Conservation (phyloP, 2,888 invertebrate species). For the Caenorhabditis sp. region DNA sequence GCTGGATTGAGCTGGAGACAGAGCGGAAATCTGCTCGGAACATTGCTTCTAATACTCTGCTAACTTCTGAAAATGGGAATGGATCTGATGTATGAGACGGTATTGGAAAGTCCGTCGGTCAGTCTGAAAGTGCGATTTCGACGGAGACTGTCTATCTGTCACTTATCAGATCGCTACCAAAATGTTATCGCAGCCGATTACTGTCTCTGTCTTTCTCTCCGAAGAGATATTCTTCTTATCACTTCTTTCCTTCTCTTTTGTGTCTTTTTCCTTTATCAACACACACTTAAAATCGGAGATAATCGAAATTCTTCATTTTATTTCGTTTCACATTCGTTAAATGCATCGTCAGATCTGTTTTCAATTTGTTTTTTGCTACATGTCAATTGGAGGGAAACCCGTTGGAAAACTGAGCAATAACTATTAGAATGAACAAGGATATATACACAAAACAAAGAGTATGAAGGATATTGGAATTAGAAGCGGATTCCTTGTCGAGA, state of each 20-base stretch:
- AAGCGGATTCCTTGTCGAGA: slow-evolving; percentile 29
- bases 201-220: no score
- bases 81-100: no score
- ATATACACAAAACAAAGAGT: slow-evolving; percentile 14
- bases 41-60: no score
- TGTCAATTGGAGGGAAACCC: slow-evolving; percentile 18
- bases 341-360: slow-evolving; percentile 18
- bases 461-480: not conserved
- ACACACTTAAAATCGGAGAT: not conserved
- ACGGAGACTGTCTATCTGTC: no score
- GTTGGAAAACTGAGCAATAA: not conserved
- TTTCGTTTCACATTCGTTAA: not conserved
- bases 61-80: no score
- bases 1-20: no score
- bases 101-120: no score
- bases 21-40: no score
- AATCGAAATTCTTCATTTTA: not conserved
- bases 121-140: no score
- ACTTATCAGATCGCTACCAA: not conserved
- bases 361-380: slow-evolving; percentile 2
- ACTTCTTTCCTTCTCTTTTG: not conserved
- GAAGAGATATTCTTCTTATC: not conserved
- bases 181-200: not conserved
- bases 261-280: not conserved
- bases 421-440: slow-evolving; percentile 2